Evolutionary conservation across 1,140 invertebrate genomes (phyloP), one percentile per base, ranked within the genome.

Genomic region (Drosophila saltans): DNA sequence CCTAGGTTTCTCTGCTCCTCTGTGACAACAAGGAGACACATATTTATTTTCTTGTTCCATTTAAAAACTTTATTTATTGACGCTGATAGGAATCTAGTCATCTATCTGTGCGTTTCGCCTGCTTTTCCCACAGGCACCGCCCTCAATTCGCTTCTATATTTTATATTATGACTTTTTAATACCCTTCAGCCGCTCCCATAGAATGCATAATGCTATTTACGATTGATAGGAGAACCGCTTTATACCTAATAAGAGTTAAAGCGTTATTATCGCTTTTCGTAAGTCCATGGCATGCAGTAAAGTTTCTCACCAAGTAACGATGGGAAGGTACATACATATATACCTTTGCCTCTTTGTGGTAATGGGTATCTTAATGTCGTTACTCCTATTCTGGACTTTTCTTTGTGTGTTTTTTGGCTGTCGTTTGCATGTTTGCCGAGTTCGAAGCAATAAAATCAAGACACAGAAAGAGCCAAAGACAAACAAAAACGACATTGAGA

Each of bases 11-110:
- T 66, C 33, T 58, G 57, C 48, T 45, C 40, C 62, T 78, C 83
- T 75, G 82, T 78, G 78, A 86, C 82, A 86, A 78, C 78, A 78
- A 61, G 73, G 65, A 76, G 76, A 85, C 79, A 85, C 80, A 88
- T 86, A 86, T 86, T 86, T 86, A 82, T 88, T 88, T 86, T 88
- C 83, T 80, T 86, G 83, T 88, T 86, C 79, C 83, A 88, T 88
- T 86, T 86, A 88, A 86, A 86, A 86, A 86, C 83, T 88, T 86
- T 86, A 86, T 86, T 86, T 86, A 86, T 86, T 86, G 82, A 82
- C 83, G 83, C 82, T 86, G 82, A 86, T 86, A 82, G 82, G 83
- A 86, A 86, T 86, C 82, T 81, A 82, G 82, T 72, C 82, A 86
- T 81, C 79, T 86, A 86, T 86, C 83, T 82, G 74, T 80, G 79